Base-by-base conservation (phyloP, 1,140 invertebrate genomes). In the Drosophila prosaltans region DNA sequence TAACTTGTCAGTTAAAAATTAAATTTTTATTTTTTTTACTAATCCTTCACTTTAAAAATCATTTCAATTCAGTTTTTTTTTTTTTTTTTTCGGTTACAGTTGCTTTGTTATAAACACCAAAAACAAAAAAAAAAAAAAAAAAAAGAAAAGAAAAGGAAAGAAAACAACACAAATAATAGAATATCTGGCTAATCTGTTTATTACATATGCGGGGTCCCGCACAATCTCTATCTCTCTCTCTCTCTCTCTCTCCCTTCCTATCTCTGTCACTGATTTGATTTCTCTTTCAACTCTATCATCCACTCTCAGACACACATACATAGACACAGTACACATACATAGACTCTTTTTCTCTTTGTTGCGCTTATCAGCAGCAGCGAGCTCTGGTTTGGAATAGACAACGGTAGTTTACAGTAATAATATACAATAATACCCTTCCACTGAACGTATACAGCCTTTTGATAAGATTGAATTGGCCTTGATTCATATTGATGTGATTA, bases 111-210 rank as follows among this genome's bases (percentile, higher is more conserved):
- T 7, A 26, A 57, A 11, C 3, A 32, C 4, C 1, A 58, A 36
- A 32, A 21, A 32, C 1, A 39, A 39, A 10, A 21, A 1, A 39
- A 32, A 16, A 9, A 39, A 39, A 39, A 36, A 7, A n/a, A 58
- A 58, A 2, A n/a, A 3, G 16, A 48, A 24, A 21, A 48, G 2
- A 10, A 45, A 11, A n/a, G 43, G n/a, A 24, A 51, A 51, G n/a
- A 24, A 2, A 51, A 21, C 21, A 51, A 51, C 21, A 26, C 5
- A 21, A 51, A 51, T 26, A 51, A 51, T 7, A 26, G 26, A 51
- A 51, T 26, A 36, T 59, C 36, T 59, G 57, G 9, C 32, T 59
- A 59, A 59, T 59, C 57, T 39, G 57, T 59, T 59, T 39, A 59
- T 59, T 24, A 59, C 45, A 51, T 59, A 59, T 59, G 30, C 57